These are phyloP conservation scores for Drosophila fuyamai DNA, from an alignment of 1,140 invertebrate species.

Conservation along the genomic window DNA sequence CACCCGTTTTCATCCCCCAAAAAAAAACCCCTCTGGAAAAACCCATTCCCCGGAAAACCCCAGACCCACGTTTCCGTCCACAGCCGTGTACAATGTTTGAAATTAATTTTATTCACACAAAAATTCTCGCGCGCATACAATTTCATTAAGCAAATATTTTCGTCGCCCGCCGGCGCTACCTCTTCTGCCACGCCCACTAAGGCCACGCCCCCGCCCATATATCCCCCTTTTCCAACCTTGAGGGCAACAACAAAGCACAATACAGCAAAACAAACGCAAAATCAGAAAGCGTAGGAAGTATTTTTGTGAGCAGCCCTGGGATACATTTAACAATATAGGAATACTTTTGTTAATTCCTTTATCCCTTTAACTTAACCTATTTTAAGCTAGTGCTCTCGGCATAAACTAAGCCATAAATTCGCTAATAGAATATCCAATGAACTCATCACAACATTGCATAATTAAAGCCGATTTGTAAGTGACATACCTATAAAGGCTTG, in stretches of 20 bases:
- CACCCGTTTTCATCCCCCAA: background rate
- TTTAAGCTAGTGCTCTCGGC: no score
- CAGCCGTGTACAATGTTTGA: conserved; percentile 56
- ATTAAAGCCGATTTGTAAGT: no score
- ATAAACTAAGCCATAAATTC: no score
- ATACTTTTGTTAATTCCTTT: background rate
- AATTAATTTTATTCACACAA: conserved; percentile 81
- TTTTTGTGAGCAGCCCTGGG: background rate
- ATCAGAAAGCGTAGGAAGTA: background rate
- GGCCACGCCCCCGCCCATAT: background rate
- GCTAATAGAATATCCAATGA: no score
- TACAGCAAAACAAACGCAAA: conserved; percentile 10
- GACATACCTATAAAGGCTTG: no score
- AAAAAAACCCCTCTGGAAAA: background rate
- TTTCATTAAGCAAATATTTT: conserved; percentile 83
- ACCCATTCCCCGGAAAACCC: conserved; percentile 1
- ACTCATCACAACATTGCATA: no score
- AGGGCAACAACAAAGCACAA: background rate
- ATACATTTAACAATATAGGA: background rate
- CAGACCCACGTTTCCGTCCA: background rate
- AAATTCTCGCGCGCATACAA: conserved; percentile 81
- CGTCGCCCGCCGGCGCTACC: conserved; percentile 55
- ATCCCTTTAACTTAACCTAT: no score
- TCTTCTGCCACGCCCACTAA: conserved; percentile 21
- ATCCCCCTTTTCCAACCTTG: conserved; percentile 1